phyloP scores from a whole-genome alignment of 2,113 vertebrate species.

The Gnathonemus longibarbis region DNA sequence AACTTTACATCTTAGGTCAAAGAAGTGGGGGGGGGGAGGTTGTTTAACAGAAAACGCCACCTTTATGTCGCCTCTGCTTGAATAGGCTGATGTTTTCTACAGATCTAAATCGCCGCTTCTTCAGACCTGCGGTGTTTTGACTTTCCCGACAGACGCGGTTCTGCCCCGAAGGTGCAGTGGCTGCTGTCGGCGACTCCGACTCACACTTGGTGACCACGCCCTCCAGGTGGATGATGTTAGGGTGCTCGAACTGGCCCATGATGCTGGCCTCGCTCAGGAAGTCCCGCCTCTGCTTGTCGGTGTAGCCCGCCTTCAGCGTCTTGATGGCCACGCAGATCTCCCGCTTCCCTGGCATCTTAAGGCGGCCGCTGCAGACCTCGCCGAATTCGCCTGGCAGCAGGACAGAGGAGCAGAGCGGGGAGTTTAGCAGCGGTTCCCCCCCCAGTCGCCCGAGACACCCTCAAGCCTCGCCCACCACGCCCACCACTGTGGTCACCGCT shows the following conservation, averaged over 20 bases:
- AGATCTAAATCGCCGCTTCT: neutral
- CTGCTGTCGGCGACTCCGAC: slow-evolving; percentile 33
- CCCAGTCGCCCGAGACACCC: neutral
- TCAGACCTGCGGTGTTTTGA: neutral
- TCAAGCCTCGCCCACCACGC: neutral
- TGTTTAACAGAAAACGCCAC: neutral
- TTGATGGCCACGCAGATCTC: slow-evolving; percentile 98
- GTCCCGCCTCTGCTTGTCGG: slow-evolving; percentile 92
- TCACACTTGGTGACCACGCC: slow-evolving; percentile 97
- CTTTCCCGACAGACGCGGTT: neutral
- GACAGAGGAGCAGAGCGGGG: slow-evolving; percentile 1
- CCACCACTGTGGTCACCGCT: neutral
- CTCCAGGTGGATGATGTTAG: slow-evolving; percentile 95
- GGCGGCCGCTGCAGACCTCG: slow-evolving; percentile 91
- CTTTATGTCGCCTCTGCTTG: neutral
- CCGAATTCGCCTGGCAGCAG: slow-evolving; percentile 80
- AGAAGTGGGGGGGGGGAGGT: slow-evolving; percentile 20
- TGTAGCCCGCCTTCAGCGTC: slow-evolving; percentile 94
- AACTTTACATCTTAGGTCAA: slow-evolving; percentile 50
- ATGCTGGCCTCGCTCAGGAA: slow-evolving; percentile 96
- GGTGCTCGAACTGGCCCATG: slow-evolving; percentile 98
- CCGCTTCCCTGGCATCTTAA: slow-evolving; percentile 92
- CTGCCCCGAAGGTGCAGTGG: neutral
- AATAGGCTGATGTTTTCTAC: neutral
- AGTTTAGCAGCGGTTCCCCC: slow-evolving; percentile 27